phyloP scores from a whole-genome alignment of 2,113 vertebrate species.

The Orycteropus afer region DNA sequence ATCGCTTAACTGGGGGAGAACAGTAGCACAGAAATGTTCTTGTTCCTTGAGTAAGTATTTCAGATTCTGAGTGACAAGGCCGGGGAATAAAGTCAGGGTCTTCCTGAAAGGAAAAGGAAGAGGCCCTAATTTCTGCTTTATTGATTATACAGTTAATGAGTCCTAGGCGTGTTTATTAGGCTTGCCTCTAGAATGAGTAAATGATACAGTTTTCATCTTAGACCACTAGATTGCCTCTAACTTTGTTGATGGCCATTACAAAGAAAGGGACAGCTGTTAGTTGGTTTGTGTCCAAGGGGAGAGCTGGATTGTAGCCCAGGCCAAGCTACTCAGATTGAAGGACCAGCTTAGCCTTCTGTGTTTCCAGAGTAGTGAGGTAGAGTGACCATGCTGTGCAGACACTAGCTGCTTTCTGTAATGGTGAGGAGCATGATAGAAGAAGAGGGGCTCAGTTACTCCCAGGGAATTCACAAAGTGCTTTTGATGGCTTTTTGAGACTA shows the following conservation, averaged over 20 bases:
- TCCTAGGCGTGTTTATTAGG: neutral
- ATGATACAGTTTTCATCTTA: slow-evolving; percentile 45
- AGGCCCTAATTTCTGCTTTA: neutral
- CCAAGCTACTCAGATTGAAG: slow-evolving; percentile 56
- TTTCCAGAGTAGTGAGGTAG: slow-evolving; percentile 18
- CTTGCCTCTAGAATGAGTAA: slow-evolving; percentile 35
- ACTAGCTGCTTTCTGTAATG: neutral
- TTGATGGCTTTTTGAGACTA: neutral
- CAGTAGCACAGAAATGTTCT: neutral
- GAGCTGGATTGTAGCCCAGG: slow-evolving; percentile 70
- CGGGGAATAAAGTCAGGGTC: neutral
- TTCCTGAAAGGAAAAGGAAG: neutral
- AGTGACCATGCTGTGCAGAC: neutral
- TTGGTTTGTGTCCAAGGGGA: slow-evolving; percentile 60
- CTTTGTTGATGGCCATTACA: slow-evolving; percentile 67
- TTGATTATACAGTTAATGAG: neutral
- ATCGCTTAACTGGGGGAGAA: neutral
- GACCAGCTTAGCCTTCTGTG: slow-evolving; percentile 45
- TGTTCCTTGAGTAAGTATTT: neutral
- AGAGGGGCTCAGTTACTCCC: neutral
- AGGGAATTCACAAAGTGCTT: neutral
- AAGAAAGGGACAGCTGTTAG: slow-evolving; percentile 69
- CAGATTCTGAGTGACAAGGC: neutral
- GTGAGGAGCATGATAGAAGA: neutral
- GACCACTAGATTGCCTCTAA: slow-evolving; percentile 54